Conservation (phyloP, 2,888 invertebrate species). For the Halictus ligatus region DNA sequence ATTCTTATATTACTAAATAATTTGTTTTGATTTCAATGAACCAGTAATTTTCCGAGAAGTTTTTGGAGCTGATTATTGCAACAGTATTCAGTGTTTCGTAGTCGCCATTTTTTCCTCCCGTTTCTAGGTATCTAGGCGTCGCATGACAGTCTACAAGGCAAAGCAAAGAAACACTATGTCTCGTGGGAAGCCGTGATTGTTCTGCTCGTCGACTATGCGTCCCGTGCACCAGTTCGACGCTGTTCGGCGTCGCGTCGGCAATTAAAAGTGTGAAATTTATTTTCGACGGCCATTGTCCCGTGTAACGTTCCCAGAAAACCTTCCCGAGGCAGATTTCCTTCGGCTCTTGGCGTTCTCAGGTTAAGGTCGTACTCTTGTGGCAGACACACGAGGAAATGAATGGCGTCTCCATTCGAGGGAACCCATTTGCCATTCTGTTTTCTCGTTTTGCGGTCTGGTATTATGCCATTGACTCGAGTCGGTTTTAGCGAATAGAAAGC, state of each 20-base stretch:
- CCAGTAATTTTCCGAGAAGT: too few species aligned
- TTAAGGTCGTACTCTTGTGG: slow-evolving; percentile 30
- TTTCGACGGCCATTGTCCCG: slow-evolving; percentile 11
- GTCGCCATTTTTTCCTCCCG: background rate
- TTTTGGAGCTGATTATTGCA: too few species aligned
- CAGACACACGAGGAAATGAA: slow-evolving; percentile 8
- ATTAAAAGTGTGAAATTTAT: slow-evolving; percentile 25
- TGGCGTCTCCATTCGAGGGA: background rate
- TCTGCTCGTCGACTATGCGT: background rate
- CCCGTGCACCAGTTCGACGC: background rate
- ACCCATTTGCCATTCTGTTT: background rate
- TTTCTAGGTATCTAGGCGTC: slow-evolving; percentile 1
- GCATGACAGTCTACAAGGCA: background rate
- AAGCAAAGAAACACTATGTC: background rate
- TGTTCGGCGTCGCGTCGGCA: background rate
- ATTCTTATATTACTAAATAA: too few species aligned
- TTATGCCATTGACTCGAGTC: background rate
- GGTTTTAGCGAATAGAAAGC: background rate
- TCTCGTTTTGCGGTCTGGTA: background rate
- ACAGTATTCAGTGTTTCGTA: background rate
- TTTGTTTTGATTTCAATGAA: too few species aligned
- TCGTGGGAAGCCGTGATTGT: slow-evolving; percentile 28
- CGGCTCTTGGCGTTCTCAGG: slow-evolving; percentile 18
- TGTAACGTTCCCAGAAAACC: slow-evolving; percentile 2
- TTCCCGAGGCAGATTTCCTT: background rate